Percentiles rank a stretch among this genome's conserved stretches.
Conservation (phyloP, 2,113 vertebrate genomes). For the Cromileptes altivelis region DNA sequence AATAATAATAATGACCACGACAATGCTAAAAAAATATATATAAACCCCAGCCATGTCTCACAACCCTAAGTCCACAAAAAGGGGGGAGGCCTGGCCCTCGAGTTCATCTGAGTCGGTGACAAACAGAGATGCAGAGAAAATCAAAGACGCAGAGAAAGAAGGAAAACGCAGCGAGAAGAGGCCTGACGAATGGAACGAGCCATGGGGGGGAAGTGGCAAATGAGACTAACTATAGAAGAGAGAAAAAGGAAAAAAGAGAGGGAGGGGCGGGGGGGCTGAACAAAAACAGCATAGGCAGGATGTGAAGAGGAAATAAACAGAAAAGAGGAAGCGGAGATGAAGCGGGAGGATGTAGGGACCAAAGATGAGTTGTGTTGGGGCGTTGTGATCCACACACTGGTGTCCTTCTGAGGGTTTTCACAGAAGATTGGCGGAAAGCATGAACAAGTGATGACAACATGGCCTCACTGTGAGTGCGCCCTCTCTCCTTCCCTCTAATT, state of each 20-base stretch:
- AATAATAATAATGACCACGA: slow-evolving; percentile 74
- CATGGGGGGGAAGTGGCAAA: slow-evolving; percentile 38
- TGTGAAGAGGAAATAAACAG: slow-evolving; percentile 69
- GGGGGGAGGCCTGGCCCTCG: slow-evolving; percentile 55
- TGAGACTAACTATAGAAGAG: slow-evolving; percentile 35
- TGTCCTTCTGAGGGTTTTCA: slow-evolving; percentile 69
- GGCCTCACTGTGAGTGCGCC: slow-evolving; percentile 78
- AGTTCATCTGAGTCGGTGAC: slow-evolving; percentile 68
- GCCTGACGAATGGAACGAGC: slow-evolving; percentile 55
- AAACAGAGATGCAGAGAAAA: slow-evolving; percentile 54
- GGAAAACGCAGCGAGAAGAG: slow-evolving; percentile 41
- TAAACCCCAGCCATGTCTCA: slow-evolving; percentile 77
- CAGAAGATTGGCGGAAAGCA: slow-evolving; percentile 76
- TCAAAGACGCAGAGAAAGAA: slow-evolving; percentile 42
- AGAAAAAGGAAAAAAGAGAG: slow-evolving; percentile 13
- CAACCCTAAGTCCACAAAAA: slow-evolving; percentile 75
- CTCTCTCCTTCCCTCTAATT: slow-evolving; percentile 66
- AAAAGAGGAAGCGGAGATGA: slow-evolving; percentile 64
- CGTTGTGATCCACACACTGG: slow-evolving; percentile 73
- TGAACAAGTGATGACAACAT: slow-evolving; percentile 79
- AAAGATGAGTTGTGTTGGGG: slow-evolving; percentile 67
- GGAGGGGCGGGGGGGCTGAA: not conserved
- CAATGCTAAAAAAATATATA: slow-evolving; percentile 79
- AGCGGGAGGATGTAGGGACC: slow-evolving; percentile 57
- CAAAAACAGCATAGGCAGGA: slow-evolving; percentile 67